Percentiles rank a stretch among this genome's conserved stretches.
These are phyloP conservation scores for Thunnus maccoyii DNA, from an alignment of 2,113 vertebrate genomes.

Conservation along the genomic window DNA sequence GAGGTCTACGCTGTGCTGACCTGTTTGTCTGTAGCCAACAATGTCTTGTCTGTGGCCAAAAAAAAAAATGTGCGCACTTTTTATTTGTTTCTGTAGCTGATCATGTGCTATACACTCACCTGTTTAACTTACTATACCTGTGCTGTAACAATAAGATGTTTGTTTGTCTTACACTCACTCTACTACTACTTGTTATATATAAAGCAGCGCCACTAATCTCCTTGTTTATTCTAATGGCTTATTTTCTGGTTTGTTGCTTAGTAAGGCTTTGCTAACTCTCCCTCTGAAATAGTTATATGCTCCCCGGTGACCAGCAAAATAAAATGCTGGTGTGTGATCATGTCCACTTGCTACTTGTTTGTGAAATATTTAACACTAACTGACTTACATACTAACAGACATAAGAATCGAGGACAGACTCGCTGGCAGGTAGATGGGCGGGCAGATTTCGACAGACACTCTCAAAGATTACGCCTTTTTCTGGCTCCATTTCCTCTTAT, in stretches of 20 bases:
- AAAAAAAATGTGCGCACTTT: conserved; percentile 24
- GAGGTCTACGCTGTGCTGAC: conserved; percentile 63
- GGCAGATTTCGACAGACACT: conserved; percentile 74
- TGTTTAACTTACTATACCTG: conserved; percentile 6
- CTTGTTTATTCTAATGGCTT: conserved; percentile 26
- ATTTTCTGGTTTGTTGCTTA: conserved; percentile 36
- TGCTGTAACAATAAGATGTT: conserved; percentile 5
- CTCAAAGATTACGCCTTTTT: conserved; percentile 44
- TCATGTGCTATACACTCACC: not conserved
- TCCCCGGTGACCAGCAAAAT: conserved; percentile 29
- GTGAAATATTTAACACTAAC: conserved; percentile 29
- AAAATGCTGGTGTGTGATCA: conserved; percentile 20
- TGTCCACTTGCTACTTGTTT: conserved; percentile 46
- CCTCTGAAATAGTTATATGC: conserved; percentile 5
- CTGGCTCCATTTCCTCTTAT: conserved; percentile 25
- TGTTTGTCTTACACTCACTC: conserved; percentile 30
- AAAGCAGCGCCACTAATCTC: conserved; percentile 19
- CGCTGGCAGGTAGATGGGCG: conserved; percentile 69
- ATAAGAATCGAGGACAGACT: conserved; percentile 70
- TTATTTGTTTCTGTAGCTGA: conserved; percentile 38
- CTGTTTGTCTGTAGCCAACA: conserved; percentile 67
- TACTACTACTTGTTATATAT: conserved; percentile 19
- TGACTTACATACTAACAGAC: conserved; percentile 49
- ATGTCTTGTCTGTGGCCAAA: conserved; percentile 49
- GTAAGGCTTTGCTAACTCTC: conserved; percentile 32